Base-by-base conservation (phyloP, 2,888 invertebrate genomes). In the Thereva nobilitata region DNA sequence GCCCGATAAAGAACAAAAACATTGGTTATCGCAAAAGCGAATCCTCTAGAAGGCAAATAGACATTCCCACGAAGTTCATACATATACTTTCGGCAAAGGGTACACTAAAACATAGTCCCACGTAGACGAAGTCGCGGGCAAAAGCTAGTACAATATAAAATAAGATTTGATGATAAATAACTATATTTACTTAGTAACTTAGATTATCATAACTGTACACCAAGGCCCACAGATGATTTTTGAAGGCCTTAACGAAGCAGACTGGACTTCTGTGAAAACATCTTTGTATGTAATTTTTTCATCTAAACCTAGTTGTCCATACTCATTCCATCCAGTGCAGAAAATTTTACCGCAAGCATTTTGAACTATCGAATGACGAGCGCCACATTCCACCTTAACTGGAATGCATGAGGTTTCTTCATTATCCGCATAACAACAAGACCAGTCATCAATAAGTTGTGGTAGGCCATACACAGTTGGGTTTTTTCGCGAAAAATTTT, bases 241-340 rank as follows among this genome's bases (percentile, higher is more conserved):
- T 2, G 70, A 61, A 37, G 76, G 70, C 12, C 72, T 67, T 35
- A 73, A 70, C 56, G 70, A 73, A 8, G 76, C 75, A 69, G 75
- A 75, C 69, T 77, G 69, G 42, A 79, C 68, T 70, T 70, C 68
- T 61, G 70, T 72, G 71, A 79, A 78, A 47, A 69, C 65, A 64
- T 75, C 74, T 12, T 52, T 37, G 55, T 74, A 73, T 69, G 76
- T 73, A 70, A 79, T 79, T 38, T 63, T 47, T 78, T 72, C 40
- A 74, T 73, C 34, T 61, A 83, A 74, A 8, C 89, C 90, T 53
- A 95, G 78, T 75, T 95, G 94, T 1, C 91, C 90, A 80, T 93
- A 91, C 74, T 87, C 87, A 80, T 93, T 93, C 84, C 88, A 90
- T 9, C 95, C 95, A 76, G 87, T 84, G 0, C 89, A 89, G 86